Evolutionary conservation across 1,140 invertebrate species (phyloP).

Genomic region (Andricus grossulariae): DNA sequence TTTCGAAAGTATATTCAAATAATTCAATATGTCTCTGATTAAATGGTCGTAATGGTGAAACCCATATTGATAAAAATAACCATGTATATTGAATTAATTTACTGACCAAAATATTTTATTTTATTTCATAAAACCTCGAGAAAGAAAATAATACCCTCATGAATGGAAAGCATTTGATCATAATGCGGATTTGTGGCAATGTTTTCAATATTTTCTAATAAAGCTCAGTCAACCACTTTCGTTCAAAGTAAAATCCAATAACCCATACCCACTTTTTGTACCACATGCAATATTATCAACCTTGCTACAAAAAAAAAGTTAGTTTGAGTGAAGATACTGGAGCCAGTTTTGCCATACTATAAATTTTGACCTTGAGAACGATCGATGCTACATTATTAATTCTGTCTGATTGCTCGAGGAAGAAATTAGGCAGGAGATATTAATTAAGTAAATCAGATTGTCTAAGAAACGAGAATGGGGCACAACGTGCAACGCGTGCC

Average conservation of each 20-base stretch:
- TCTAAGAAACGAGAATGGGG: not conserved
- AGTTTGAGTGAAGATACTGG: constrained; percentile 3
- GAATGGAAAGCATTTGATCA: not conserved
- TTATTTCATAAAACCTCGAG: too few species aligned
- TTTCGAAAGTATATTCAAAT: too few species aligned
- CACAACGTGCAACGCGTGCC: not conserved
- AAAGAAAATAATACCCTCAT: too few species aligned
- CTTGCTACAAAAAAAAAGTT: constrained; percentile 2
- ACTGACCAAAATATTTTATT: too few species aligned
- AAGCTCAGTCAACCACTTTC: not conserved
- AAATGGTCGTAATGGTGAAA: too few species aligned
- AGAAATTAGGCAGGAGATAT: constrained; percentile 13
- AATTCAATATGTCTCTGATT: too few species aligned
- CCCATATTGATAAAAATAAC: too few species aligned
- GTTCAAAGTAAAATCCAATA: constrained; percentile 12
- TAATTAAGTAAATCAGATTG: not conserved
- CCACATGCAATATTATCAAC: not conserved
- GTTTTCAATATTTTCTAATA: not conserved
- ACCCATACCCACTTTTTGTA: constrained; percentile 5
- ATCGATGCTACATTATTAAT: constrained; percentile 28
- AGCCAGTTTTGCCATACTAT: not conserved
- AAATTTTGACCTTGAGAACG: constrained; percentile 19
- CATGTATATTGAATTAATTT: too few species aligned
- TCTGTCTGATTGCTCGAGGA: not conserved
- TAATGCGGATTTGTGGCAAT: not conserved